Conservation (phyloP, 2,888 invertebrate species). For the Nomada ruficornis region DNA sequence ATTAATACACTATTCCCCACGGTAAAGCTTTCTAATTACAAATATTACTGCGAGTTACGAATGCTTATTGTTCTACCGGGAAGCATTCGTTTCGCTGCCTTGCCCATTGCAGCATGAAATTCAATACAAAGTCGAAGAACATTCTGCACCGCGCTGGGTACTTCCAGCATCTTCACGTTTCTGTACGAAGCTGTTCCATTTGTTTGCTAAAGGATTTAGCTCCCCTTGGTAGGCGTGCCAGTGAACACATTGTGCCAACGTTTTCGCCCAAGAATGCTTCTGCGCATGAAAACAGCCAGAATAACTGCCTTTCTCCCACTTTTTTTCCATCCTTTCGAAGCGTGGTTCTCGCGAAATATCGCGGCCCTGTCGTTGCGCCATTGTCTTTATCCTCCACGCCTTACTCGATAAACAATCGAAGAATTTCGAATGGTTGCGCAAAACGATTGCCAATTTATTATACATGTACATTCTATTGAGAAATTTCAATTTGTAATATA, state of each 20-base stretch:
- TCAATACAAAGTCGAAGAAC: conserved; percentile 8
- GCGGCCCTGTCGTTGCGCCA: not conserved
- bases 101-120: not conserved
- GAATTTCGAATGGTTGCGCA: not conserved
- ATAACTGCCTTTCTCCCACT: not conserved
- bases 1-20: too few relatives aligned
- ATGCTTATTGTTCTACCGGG: not conserved
- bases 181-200: conserved; percentile 21
- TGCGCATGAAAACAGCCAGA: conserved; percentile 10
- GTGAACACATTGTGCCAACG: conserved; percentile 43
- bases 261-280: conserved; percentile 28
- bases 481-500: conserved; percentile 1
- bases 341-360: not conserved
- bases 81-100: not conserved
- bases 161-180: conserved; percentile 30
- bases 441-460: not conserved
- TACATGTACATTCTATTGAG: not conserved
- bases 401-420: not conserved
- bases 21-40: not conserved
- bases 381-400: not conserved
- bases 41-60: not conserved
- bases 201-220: conserved; percentile 44
- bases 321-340: not conserved
- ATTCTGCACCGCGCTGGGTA: not conserved
- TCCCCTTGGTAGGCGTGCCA: conserved; percentile 33